Percentiles rank a stretch among this genome's conserved stretches.
These are phyloP conservation scores for Sarcophaga bullata DNA, from an alignment of 1,140 invertebrate species.

Conservation along the genomic window DNA sequence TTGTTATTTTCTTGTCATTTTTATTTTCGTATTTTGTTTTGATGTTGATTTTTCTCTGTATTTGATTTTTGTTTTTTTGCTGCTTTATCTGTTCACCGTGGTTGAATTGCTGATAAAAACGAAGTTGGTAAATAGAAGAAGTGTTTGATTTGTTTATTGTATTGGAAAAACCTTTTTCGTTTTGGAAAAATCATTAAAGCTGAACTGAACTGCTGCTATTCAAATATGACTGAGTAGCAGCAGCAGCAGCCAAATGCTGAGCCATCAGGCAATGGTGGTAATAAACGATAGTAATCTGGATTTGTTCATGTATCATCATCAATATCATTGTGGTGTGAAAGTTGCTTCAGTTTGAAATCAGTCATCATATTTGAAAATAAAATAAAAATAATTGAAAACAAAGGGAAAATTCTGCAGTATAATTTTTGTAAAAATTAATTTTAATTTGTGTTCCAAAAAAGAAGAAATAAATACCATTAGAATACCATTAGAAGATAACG, in stretches of 20 bases:
- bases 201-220: background rate
- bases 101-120: constrained; percentile 8
- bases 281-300: background rate
- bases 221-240: constrained; percentile 2
- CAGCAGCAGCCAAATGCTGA: background rate
- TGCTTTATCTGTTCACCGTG: background rate
- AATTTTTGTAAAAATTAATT: no score
- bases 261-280: background rate
- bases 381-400: no score
- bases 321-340: constrained; percentile 9
- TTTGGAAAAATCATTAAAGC: constrained; percentile 26
- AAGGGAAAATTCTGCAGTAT: no score
- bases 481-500: no score
- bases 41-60: background rate
- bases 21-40: constrained; percentile 20
- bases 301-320: background rate
- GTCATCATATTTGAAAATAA: no score
- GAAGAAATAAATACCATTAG: no score
- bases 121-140: background rate
- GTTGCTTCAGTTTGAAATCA: background rate
- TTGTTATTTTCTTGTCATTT: background rate
- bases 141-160: background rate
- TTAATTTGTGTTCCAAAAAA: no score
- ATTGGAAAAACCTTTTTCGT: background rate
- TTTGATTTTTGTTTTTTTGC: no score